Conservation (phyloP, 2,888 invertebrate species). For the Epinotia brunnichana region DNA sequence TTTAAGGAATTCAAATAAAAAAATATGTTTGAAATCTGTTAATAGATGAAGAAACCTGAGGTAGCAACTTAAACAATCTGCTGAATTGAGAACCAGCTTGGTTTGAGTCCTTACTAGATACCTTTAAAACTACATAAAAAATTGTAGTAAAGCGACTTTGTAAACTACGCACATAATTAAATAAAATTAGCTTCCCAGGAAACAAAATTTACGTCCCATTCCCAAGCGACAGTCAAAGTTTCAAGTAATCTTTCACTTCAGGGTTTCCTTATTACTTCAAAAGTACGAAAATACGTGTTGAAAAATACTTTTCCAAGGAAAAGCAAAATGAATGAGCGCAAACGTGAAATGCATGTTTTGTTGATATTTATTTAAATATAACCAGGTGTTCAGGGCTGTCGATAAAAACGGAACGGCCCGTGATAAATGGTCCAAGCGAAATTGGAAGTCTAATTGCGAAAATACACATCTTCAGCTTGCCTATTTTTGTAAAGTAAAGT, state of each 20-base stretch:
- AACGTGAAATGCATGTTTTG: conserved; percentile 18
- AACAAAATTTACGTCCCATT: neutral
- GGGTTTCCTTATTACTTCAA: neutral
- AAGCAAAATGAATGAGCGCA: neutral
- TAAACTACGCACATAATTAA: neutral
- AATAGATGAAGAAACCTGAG: no score
- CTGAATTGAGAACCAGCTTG: no score
- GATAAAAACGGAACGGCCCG: conserved; percentile 59
- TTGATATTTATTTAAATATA: conserved; percentile 35
- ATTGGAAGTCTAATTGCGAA: neutral
- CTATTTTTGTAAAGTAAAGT: neutral
- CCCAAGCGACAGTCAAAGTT: neutral
- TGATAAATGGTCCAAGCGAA: conserved; percentile 65
- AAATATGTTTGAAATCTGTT: no score
- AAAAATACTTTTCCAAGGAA: neutral
- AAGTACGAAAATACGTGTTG: neutral
- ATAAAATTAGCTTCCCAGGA: neutral
- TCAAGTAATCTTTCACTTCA: neutral
- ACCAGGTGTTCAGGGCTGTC: conserved; percentile 50
- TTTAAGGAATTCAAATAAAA: no score
- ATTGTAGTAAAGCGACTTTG: neutral
- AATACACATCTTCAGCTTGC: neutral
- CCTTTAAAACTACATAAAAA: neutral
- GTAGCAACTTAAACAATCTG: no score
- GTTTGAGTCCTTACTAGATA: neutral